Percentiles rank a stretch among this genome's conserved stretches.
Conservation (phyloP, 2,888 invertebrate species). For the Ernsta delagoae region DNA sequence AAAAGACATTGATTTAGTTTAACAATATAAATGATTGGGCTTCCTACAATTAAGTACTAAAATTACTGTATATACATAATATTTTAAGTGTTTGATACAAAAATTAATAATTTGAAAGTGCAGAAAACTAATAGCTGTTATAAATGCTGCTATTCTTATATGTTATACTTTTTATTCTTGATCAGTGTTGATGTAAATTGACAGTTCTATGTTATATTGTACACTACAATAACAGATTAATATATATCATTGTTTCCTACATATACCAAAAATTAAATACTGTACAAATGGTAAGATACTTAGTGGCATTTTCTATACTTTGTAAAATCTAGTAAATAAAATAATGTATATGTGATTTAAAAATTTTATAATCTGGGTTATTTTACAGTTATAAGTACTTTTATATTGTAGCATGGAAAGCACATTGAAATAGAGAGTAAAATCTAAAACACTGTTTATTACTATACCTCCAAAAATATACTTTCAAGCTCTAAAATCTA, state of each 20-base stretch:
- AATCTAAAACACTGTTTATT: slow-evolving; percentile 23
- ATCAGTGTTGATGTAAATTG: background rate
- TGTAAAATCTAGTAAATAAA: slow-evolving; percentile 11
- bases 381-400: slow-evolving; percentile 31
- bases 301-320: background rate
- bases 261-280: background rate
- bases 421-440: slow-evolving; percentile 30
- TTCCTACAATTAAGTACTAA: too few relatives aligned
- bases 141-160: too few relatives aligned
- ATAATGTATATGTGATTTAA: slow-evolving; percentile 12
- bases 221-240: background rate
- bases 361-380: slow-evolving; percentile 32
- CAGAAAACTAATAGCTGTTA: too few relatives aligned
- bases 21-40: too few relatives aligned
- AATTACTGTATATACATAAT: too few relatives aligned
- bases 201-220: background rate
- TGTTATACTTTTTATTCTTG: background rate
- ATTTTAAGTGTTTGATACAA: too few relatives aligned
- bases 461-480: slow-evolving; percentile 24
- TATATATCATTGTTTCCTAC: background rate
- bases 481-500: slow-evolving; percentile 18
- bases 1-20: too few relatives aligned
- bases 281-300: background rate
- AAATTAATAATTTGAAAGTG: too few relatives aligned
- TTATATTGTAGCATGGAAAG: slow-evolving; percentile 32